These are phyloP conservation scores for Torymus aiolomorphi DNA, from an alignment of 2,888 invertebrate genomes.

Conservation along the genomic window DNA sequence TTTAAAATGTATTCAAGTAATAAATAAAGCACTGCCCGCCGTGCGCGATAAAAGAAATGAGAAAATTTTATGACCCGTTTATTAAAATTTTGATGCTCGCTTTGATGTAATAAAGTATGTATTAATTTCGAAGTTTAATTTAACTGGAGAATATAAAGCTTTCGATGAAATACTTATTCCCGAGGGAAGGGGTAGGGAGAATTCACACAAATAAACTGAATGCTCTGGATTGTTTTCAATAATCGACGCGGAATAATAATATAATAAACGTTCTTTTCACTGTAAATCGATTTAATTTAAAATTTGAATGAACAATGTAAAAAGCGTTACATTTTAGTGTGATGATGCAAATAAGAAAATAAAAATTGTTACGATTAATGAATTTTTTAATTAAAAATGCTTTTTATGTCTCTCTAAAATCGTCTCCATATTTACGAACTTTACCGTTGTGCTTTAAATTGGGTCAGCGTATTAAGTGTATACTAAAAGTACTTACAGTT, in stretches of 20 bases:
- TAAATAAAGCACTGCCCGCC: constrained; percentile 37
- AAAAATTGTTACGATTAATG: constrained; percentile 1
- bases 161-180: constrained; percentile 33
- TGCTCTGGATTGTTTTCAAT: too few species aligned
- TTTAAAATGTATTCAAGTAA: constrained; percentile 37
- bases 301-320: background rate
- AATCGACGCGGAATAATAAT: background rate
- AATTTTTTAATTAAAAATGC: constrained; percentile 30
- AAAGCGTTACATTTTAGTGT: too few species aligned
- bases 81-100: constrained; percentile 41
- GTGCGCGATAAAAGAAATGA: constrained; percentile 33
- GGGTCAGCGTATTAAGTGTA: constrained; percentile 46
- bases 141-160: background rate
- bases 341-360: too few species aligned
- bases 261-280: background rate
- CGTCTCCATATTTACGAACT: constrained; percentile 29
- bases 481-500: constrained; percentile 49
- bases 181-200: background rate
- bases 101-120: constrained; percentile 39
- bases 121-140: constrained; percentile 43
- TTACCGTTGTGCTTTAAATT: constrained; percentile 39
- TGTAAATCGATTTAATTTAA: background rate
- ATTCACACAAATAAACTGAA: too few species aligned
- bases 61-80: constrained; percentile 34
- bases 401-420: constrained; percentile 18